Conservation (phyloP, 2,888 invertebrate genomes). For the Ornithoptera priamus region DNA sequence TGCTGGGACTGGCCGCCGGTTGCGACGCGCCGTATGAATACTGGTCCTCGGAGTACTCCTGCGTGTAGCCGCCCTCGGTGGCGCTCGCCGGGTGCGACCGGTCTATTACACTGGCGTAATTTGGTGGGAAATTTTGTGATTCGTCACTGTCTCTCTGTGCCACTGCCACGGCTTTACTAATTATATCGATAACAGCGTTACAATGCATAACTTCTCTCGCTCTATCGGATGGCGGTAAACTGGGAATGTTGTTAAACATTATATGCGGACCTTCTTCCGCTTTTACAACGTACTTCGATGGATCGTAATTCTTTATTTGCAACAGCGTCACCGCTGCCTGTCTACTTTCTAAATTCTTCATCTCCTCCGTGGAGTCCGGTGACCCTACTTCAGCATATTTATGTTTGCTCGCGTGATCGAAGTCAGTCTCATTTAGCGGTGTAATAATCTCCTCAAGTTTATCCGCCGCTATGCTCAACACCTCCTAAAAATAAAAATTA, state of each 20-base stretch:
- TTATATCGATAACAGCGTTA: slow-evolving; percentile 76
- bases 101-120: slow-evolving; percentile 61
- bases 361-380: slow-evolving; percentile 76
- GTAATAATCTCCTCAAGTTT: slow-evolving; percentile 81
- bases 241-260: slow-evolving; percentile 80
- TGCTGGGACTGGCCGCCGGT: slow-evolving; percentile 56
- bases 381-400: slow-evolving; percentile 71
- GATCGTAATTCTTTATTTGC: slow-evolving; percentile 77
- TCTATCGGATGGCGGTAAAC: slow-evolving; percentile 78
- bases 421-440: slow-evolving; percentile 65
- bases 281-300: slow-evolving; percentile 70
- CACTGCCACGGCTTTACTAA: slow-evolving; percentile 76
- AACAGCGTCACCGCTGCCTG: slow-evolving; percentile 76
- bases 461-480: slow-evolving; percentile 78
- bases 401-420: slow-evolving; percentile 57
- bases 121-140: slow-evolving; percentile 59
- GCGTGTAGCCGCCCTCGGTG: slow-evolving; percentile 49
- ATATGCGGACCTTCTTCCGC: slow-evolving; percentile 76
- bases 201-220: slow-evolving; percentile 77
- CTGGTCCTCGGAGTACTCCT: slow-evolving; percentile 64
- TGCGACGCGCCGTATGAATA: slow-evolving; percentile 59
- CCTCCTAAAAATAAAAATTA: slow-evolving; percentile 76
- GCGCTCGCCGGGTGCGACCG: slow-evolving; percentile 50
- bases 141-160: slow-evolving; percentile 76
- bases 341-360: slow-evolving; percentile 76